phyloP scores from a whole-genome alignment of 2,888 invertebrate species.

The Tipula vernalis region DNA sequence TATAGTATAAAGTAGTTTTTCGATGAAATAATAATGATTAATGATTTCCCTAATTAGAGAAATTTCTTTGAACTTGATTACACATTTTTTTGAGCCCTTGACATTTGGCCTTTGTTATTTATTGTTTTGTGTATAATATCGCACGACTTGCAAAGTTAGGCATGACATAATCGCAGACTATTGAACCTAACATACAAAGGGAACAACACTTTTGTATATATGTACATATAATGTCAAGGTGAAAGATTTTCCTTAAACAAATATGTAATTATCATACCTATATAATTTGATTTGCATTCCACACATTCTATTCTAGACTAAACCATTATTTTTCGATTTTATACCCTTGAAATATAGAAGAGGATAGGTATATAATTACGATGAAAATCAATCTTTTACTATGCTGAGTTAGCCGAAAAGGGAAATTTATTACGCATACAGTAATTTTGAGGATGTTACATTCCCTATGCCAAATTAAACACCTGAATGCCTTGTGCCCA shows the following conservation, averaged over 20 bases:
- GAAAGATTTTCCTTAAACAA: not conserved
- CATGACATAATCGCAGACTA: not conserved
- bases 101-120: not conserved
- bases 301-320: not conserved
- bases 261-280: not conserved
- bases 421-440: not conserved
- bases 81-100: not conserved
- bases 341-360: not conserved
- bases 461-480: not conserved
- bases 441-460: not conserved
- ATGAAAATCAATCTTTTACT: not conserved
- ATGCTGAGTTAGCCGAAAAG: not conserved
- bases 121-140: not conserved
- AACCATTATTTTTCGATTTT: not conserved
- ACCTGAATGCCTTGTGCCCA: not conserved
- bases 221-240: not conserved
- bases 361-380: not conserved
- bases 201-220: too few relatives aligned
- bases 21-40: not conserved
- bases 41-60: not conserved
- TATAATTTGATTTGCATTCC: not conserved
- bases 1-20: not conserved
- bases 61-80: not conserved
- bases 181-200: not conserved
- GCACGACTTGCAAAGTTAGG: not conserved